Evolutionary conservation across 2,888 invertebrate species (phyloP), one percentile per base, ranked within the genome.

Genomic region (Saturnia japonica): DNA sequence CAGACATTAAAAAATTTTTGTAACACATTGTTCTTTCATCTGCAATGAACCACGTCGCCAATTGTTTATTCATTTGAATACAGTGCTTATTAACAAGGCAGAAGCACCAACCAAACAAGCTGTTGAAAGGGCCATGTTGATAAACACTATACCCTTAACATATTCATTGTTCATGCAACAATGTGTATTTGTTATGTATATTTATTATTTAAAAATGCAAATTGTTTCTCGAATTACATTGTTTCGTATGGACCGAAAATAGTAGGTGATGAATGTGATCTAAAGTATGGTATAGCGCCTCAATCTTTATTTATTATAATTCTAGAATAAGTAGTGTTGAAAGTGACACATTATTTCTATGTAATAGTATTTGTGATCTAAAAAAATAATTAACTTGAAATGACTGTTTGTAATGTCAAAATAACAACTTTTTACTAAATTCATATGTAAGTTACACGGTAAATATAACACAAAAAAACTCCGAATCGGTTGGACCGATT

Each of bases 141-240:
- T 85, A 91, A 92, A 92, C 86, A 91, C 73, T 74, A n/a, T n/a
- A 80, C 86, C 88, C 86, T 88, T 87, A 82, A 80, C 83, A 85
- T 83, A 85, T 84, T 85, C 86, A 85, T 89, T 92, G 91, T 91
- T 85, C 88, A 78, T 75, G 79, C 82, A 86, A 91, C 89, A 88
- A 85, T 85, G 86, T 83, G 72, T 86, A 84, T 87, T 87, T 88
- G 83, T 81, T 79, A 80, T 82, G 79, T 72, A 73, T 75, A 79
- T 85, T n/a, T 85, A 86, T 85, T 85, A 86, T 89, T 87, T 82
- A 86, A 86, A 86, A 86, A 88, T 87, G 85, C 82, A 85, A 86
- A 85, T 85, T 78, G 81, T 82, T 81, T 82, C 77, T 76, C 75
- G 77, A 77, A 80, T 79, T 79, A 83, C 81, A 87, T 86, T 86